Evolutionary conservation across 2,113 vertebrate species (phyloP).

Genomic region (Monopterus albus): DNA sequence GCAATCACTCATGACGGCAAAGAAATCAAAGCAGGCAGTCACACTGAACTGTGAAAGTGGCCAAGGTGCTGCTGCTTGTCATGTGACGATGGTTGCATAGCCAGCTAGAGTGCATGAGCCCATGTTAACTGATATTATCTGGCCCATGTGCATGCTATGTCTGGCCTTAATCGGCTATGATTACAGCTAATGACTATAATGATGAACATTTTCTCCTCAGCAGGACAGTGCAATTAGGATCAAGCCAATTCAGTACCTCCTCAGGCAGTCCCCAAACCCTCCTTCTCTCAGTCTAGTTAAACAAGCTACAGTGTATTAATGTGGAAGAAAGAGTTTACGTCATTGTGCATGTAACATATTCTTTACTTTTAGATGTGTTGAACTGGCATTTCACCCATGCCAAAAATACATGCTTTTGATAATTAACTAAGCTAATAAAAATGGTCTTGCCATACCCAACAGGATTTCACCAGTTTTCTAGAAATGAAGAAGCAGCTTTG

Average conservation of each 20-base stretch:
- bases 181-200: conserved; percentile 90
- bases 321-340: neutral
- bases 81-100: conserved; percentile 7
- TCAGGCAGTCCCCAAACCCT: conserved; percentile 75
- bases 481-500: neutral
- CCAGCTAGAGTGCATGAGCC: neutral
- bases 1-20: conserved; percentile 15
- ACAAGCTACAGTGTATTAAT: neutral
- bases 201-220: conserved; percentile 86
- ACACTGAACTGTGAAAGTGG: neutral
- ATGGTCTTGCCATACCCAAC: neutral
- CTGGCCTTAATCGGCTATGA: conserved; percentile 85
- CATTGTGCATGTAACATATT: neutral
- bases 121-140: conserved; percentile 20
- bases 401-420: too few relatives aligned
- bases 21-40: conserved; percentile 23
- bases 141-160: conserved; percentile 66
- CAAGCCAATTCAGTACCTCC: conserved; percentile 85
- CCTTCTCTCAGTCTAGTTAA: conserved; percentile 18
- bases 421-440: neutral
- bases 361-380: neutral
- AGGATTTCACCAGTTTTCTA: neutral
- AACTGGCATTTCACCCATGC: too few relatives aligned
- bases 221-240: conserved; percentile 89
- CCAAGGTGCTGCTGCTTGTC: conserved; percentile 7